Base-by-base conservation (phyloP, 2,888 invertebrate species). In the Eurytoma californica region DNA sequence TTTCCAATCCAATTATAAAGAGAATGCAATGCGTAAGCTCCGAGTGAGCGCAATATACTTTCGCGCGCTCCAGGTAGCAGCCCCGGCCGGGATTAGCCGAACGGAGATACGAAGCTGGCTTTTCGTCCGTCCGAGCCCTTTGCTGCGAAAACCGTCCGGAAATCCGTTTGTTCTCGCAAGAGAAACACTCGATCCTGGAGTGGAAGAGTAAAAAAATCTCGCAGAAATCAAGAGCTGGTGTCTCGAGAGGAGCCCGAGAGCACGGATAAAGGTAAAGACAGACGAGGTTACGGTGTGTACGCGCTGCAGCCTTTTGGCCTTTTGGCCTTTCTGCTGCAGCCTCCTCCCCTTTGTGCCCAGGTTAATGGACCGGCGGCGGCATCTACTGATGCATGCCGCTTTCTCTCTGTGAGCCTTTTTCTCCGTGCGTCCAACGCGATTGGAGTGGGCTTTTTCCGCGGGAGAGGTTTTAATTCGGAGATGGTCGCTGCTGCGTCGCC, bases 1-100 rank as follows among this genome's bases (percentile, higher is more conserved):
- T 88, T 88, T 88, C 86, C 87, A 86, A 88, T 88, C 86, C 86
- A 88, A 88, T 88, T 87, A 87, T 88, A 85, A 86, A 61, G 86
- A 86, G 86, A 87, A 88, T 86, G 86, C 86, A 84, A 86, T 83
- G 86, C 86, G 87, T 87, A 86, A 87, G 86, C 85, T 84, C 84
- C 77, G 83, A 57, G 84, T 84, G 86, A 86, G 84, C 85, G 87
- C 85, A 87, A 87, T 88, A 87, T 88, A 87, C 85, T 87, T 87
- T 87, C 87, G 87, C 86, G n/a, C 16, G 39, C 9, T 39, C 39
- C 39, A 39, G 39, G 9, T 39, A 9, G 39, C 9, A 7, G 9
- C 39, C 9, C 7, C 9, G 9, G 9, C 1, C 39, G 39, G n/a
- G 47, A 61, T 61, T 61, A 61, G 61, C 61, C 12, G 0, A 2